A percentile compares a stretch with the other conserved stretches of the same genome.
These are phyloP conservation scores for Pocillopora damicornis DNA, from an alignment of 64 coral and sea anemone species.

Conservation along the genomic window DNA sequence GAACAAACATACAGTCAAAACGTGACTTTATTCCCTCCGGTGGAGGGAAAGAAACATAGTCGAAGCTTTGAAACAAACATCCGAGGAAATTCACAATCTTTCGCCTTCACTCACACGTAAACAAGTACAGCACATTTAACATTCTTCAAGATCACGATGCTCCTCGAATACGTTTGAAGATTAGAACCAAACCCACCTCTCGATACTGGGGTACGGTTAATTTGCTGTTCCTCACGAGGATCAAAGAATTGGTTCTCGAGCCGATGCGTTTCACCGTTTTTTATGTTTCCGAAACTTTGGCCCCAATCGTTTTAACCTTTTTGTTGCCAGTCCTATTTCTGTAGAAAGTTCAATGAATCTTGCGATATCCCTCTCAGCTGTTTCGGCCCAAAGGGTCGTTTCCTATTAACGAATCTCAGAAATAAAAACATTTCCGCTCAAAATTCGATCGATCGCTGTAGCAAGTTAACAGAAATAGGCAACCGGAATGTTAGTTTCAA, in stretches of 20 bases:
- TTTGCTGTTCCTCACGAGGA: not conserved
- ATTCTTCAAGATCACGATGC: not conserved
- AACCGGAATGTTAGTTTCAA: not conserved
- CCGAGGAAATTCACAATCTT: constrained; percentile 6
- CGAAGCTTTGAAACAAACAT: constrained; percentile 28
- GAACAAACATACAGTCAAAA: not conserved
- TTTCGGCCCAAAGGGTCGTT: constrained; percentile 13
- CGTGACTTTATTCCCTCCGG: not conserved
- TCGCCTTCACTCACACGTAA: not conserved
- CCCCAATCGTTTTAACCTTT: not conserved
- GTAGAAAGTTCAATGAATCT: constrained; percentile 1
- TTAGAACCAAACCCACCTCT: constrained; percentile 10
- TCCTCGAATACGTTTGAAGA: not conserved
- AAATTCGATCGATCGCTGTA: constrained; percentile 2
- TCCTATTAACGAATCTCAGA: constrained; percentile 21
- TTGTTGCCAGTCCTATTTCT: not conserved
- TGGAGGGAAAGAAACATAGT: not conserved
- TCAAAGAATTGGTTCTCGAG: not conserved
- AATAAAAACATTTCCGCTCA: constrained; percentile 33
- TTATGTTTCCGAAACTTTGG: not conserved
- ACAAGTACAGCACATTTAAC: not conserved
- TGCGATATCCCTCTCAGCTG: not conserved
- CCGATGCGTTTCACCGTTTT: not conserved
- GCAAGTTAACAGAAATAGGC: not conserved
- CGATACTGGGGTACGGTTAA: not conserved